phyloP scores from a whole-genome alignment of 2,888 invertebrate species.

The Cabera pusaria region DNA sequence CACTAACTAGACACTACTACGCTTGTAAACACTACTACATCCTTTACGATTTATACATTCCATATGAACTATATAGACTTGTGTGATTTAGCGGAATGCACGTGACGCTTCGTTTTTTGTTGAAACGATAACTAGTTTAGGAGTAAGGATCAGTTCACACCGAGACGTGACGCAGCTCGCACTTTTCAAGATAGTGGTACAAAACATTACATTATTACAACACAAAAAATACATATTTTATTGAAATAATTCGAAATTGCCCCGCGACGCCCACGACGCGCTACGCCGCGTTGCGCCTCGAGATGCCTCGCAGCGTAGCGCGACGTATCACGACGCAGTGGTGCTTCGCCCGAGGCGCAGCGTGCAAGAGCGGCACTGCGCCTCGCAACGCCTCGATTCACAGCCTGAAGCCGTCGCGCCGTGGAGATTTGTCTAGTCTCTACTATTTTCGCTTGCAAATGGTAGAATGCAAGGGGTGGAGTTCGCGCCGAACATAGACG shows the following conservation, averaged over 20 bases:
- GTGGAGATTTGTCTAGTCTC: conserved; percentile 26
- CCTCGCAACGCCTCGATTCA: conserved; percentile 5
- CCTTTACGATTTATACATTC: too few relatives aligned
- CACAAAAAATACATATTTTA: conserved; percentile 24
- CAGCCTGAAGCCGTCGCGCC: conserved; percentile 18
- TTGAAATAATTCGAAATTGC: conserved; percentile 22
- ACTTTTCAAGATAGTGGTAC: conserved; percentile 17
- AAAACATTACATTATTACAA: conserved; percentile 17
- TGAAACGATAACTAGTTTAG: too few relatives aligned
- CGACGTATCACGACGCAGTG: conserved; percentile 15
- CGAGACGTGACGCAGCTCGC: conserved; percentile 8
- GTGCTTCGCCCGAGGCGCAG: conserved; percentile 8
- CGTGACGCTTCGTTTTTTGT: too few relatives aligned
- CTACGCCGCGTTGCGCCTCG: conserved; percentile 19
- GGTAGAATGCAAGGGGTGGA: too few relatives aligned
- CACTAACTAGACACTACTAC: too few relatives aligned
- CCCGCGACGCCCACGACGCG: too few relatives aligned
- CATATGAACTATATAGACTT: too few relatives aligned
- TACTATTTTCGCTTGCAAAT: too few relatives aligned
- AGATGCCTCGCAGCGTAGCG: conserved; percentile 21
- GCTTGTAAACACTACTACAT: too few relatives aligned
- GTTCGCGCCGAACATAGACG: too few relatives aligned
- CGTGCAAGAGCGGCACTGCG: conserved; percentile 7
- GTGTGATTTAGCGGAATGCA: too few relatives aligned
- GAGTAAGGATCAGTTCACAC: too few relatives aligned